A percentile compares a stretch with the other conserved stretches of the same genome.
phyloP scores from a whole-genome alignment of 2,797 vertebrate genomes.

The Okamejei kenojei region DNA sequence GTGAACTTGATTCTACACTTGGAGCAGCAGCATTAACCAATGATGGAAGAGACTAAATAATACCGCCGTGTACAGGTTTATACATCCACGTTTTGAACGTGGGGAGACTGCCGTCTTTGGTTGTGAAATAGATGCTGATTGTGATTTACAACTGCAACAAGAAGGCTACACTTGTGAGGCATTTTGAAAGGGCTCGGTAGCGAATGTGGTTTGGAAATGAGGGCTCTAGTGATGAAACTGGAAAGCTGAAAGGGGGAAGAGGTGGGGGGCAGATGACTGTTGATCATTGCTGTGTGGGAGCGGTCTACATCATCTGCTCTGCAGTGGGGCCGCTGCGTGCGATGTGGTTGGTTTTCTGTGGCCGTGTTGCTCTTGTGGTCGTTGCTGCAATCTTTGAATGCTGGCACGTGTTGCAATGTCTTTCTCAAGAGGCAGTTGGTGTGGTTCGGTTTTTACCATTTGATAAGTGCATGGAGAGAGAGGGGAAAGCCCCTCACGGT shows the following conservation, averaged over 20 bases:
- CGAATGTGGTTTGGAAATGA: neutral
- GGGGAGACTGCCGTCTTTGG: neutral
- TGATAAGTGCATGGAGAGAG: neutral
- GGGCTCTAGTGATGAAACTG: neutral
- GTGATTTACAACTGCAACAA: neutral
- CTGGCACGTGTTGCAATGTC: neutral
- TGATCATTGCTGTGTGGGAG: neutral
- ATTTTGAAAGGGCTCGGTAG: neutral
- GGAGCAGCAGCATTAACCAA: too few species aligned
- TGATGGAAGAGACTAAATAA: neutral
- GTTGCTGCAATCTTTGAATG: neutral
- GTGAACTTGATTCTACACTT: too few species aligned
- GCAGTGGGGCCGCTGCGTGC: neutral
- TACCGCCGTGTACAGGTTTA: neutral
- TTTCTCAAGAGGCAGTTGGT: conserved; percentile 12
- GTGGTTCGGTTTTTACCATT: neutral
- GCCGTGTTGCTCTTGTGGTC: neutral
- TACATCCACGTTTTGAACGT: neutral
- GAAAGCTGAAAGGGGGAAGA: neutral
- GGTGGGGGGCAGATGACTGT: neutral
- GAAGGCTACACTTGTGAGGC: neutral
- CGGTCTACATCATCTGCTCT: neutral
- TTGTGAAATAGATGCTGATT: neutral
- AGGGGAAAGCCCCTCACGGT: neutral
- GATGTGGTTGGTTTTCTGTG: neutral